Percentiles rank a stretch among this genome's conserved stretches.
Conservation (phyloP, 2,113 vertebrate species). For the Strix uralensis region DNA sequence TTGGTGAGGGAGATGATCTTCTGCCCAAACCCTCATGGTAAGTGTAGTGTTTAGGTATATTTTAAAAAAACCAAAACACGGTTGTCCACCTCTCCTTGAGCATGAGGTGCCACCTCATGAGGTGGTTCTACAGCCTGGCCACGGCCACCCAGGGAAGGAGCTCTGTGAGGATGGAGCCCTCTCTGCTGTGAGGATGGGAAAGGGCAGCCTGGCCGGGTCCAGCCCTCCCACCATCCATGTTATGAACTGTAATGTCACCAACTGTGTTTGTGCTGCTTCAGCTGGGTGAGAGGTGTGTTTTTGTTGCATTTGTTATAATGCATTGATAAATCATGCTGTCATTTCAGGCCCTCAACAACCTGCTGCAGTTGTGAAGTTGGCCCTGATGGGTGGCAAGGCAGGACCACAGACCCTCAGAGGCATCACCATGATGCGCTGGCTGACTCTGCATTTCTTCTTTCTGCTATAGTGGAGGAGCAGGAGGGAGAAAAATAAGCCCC, state of each 20-base stretch:
- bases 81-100: not conserved
- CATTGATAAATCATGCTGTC: not conserved
- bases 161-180: not conserved
- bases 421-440: rapidly evolving
- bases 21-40: not conserved
- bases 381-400: not conserved
- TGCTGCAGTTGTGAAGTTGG: not conserved
- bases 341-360: not conserved
- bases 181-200: not conserved
- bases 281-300: not conserved
- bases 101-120: not conserved
- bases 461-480: not conserved
- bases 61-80: rapidly evolving
- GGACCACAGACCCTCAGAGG: not conserved
- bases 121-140: not conserved
- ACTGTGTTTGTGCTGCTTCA: not conserved
- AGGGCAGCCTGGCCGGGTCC: not conserved
- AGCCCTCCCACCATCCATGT: not conserved
- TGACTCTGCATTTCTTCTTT: not conserved
- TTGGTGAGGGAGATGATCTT: not conserved
- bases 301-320: not conserved
- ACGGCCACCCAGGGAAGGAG: rapidly evolving
- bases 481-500: not conserved
- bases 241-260: not conserved
- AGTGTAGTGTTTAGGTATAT: rapidly evolving